These are phyloP conservation scores for Megaptera novaeangliae DNA, from an alignment of 2,113 vertebrate species.

Conservation along the genomic window DNA sequence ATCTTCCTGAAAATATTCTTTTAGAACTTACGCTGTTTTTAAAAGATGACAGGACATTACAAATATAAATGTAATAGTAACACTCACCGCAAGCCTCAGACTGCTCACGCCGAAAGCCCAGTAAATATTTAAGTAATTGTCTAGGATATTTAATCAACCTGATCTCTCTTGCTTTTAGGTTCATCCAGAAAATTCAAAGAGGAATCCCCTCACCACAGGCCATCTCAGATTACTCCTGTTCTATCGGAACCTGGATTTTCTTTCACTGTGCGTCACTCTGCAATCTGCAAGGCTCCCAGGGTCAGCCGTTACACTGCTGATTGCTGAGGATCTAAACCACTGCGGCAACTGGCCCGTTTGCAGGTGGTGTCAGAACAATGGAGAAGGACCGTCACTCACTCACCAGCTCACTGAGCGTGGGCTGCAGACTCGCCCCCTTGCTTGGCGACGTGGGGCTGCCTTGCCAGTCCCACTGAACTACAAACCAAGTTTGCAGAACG, in stretches of 20 bases:
- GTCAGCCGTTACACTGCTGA: not conserved
- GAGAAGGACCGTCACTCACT: not conserved
- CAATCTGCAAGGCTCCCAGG: not conserved
- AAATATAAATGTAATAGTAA: not conserved
- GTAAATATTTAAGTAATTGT: not conserved
- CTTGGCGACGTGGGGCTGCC: not conserved
- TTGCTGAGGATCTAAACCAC: not conserved
- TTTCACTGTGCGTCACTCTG: not conserved
- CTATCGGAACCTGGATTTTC: accelerated
- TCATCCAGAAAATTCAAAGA: not conserved
- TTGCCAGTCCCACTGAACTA: not conserved
- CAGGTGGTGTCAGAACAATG: not conserved
- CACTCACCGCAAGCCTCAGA: not conserved
- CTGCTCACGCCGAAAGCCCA: not conserved
- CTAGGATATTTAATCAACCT: not conserved
- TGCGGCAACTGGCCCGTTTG: not conserved
- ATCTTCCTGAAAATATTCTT: not conserved
- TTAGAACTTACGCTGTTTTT: not conserved
- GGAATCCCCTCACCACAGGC: accelerated
- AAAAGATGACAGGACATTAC: not conserved
- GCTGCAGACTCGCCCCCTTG: not conserved
- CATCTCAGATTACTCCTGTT: accelerated
- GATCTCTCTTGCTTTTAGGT: not conserved
- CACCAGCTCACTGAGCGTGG: not conserved
- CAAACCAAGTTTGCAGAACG: not conserved